Conservation (phyloP, 2,888 invertebrate species). For the Drosophila lutescens region DNA sequence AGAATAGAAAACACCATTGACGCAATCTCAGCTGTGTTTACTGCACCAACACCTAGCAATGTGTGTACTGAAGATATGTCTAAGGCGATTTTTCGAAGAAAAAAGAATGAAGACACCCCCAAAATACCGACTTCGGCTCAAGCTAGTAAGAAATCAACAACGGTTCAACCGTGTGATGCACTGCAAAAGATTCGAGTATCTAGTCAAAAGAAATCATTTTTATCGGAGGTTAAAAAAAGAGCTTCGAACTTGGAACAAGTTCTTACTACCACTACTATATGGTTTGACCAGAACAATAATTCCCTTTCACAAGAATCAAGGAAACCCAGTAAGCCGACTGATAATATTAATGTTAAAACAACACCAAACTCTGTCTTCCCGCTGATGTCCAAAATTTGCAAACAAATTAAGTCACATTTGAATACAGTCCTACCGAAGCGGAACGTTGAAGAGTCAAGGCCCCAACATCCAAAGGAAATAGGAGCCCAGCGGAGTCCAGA, state of each 20-base stretch:
- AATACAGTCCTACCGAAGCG: not conserved
- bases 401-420: conserved; percentile 7
- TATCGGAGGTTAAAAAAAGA: not conserved
- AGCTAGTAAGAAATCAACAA: not conserved
- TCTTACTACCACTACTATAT: not conserved
- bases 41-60: not conserved
- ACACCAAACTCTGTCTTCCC: not conserved
- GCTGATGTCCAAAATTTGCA: conserved; percentile 9
- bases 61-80: not conserved
- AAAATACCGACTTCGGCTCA: not conserved
- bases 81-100: not conserved
- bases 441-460: not conserved
- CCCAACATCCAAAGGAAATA: not conserved
- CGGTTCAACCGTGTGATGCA: not conserved
- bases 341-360: not conserved
- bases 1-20: not conserved
- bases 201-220: not conserved
- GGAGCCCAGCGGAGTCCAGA: not conserved
- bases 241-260: not conserved
- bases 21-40: not conserved
- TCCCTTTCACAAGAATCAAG: not conserved
- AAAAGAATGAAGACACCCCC: too few species aligned
- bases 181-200: not conserved
- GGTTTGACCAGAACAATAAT: not conserved
- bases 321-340: not conserved